Evolutionary conservation across 1,140 invertebrate species (phyloP).

Genomic region (Eurosta solidaginis): DNA sequence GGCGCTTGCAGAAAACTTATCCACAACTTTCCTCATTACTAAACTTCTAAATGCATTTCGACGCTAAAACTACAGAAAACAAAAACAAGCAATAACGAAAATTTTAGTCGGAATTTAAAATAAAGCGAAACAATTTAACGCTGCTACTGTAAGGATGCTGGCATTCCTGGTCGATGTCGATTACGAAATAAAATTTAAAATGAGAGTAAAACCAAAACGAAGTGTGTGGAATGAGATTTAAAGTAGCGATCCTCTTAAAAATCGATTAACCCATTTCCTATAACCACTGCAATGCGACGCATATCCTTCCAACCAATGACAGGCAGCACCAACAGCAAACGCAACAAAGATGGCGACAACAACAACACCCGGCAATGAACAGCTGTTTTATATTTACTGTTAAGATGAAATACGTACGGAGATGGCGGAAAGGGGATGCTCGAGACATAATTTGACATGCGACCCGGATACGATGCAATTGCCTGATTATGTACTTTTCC

Average conservation of each 20-base stretch:
- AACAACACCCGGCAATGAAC: neutral
- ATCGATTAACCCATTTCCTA: slow-evolving; percentile 59
- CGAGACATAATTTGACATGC: neutral
- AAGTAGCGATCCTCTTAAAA: slow-evolving; percentile 57
- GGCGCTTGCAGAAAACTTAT: neutral
- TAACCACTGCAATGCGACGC: slow-evolving; percentile 56
- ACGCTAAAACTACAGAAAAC: neutral
- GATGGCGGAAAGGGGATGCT: neutral
- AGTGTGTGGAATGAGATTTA: slow-evolving; percentile 58
- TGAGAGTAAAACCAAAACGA: slow-evolving; percentile 42
- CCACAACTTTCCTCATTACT: neutral
- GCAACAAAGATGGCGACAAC: neutral
- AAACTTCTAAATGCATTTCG: neutral
- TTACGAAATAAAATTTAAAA: neutral
- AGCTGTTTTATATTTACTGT: neutral
- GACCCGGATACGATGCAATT: neutral
- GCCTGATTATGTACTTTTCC: slow-evolving; percentile 2
- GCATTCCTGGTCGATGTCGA: neutral
- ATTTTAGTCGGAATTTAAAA: neutral
- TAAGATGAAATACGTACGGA: neutral
- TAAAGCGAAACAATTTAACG: neutral
- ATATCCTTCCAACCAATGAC: neutral
- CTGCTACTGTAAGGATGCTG: too few relatives aligned
- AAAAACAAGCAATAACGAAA: neutral
- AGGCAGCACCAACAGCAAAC: neutral